These are phyloP conservation scores for Drosophila obscura DNA, from an alignment of 1,140 invertebrate species.

Conservation along the genomic window DNA sequence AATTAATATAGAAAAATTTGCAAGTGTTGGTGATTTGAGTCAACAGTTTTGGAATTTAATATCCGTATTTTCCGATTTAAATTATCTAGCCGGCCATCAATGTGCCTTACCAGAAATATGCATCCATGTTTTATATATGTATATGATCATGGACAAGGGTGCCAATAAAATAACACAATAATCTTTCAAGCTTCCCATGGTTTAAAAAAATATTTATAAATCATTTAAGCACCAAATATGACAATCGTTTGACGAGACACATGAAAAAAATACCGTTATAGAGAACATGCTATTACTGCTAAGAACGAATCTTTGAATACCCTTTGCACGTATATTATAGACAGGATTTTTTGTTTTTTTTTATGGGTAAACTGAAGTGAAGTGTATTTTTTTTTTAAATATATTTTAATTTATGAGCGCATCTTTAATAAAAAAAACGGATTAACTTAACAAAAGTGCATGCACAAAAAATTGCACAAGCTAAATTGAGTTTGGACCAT, in stretches of 20 bases:
- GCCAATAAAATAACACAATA: slow-evolving; percentile 25
- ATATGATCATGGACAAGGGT: background rate
- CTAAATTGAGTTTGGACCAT: slow-evolving; percentile 29
- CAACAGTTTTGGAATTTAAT: too few species aligned
- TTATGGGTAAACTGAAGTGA: too few species aligned
- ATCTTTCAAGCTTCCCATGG: slow-evolving; percentile 40
- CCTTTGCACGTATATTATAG: background rate
- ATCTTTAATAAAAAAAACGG: too few species aligned
- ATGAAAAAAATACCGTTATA: slow-evolving; percentile 6
- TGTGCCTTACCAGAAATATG: background rate
- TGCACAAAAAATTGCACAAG: background rate
- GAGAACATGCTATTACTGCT: background rate
- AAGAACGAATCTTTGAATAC: background rate
- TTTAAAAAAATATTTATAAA: slow-evolving; percentile 55
- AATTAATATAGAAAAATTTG: too few species aligned
- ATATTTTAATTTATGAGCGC: too few species aligned
- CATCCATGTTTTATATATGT: too few species aligned
- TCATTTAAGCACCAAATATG: slow-evolving; percentile 55
- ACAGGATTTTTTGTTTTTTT: background rate
- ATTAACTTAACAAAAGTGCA: background rate
- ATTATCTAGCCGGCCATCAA: too few species aligned
- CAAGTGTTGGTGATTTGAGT: too few species aligned
- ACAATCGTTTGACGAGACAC: slow-evolving; percentile 34
- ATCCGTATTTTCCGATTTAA: too few species aligned
- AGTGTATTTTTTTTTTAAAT: too few species aligned